phyloP scores from a whole-genome alignment of 2,113 vertebrate species.

The Varanus komodoensis region DNA sequence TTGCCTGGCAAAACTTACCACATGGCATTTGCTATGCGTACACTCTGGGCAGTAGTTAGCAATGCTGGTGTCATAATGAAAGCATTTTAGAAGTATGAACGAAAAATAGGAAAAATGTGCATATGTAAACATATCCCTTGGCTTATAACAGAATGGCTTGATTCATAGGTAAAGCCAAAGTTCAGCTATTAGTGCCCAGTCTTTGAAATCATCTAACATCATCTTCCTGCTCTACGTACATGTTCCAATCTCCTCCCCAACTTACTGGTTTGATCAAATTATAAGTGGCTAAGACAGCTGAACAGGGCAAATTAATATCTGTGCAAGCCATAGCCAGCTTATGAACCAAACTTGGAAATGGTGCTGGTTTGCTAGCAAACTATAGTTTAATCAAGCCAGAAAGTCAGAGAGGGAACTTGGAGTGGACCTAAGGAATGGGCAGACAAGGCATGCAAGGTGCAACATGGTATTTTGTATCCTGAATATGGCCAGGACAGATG shows the following conservation, averaged over 20 bases:
- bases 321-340: too few species aligned
- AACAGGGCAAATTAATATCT: neutral
- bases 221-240: neutral
- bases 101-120: too few species aligned
- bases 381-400: too few species aligned
- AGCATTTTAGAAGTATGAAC: neutral
- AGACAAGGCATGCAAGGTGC: fast-evolving
- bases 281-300: neutral
- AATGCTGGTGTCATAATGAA: neutral
- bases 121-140: neutral
- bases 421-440: too few species aligned
- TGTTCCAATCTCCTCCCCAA: too few species aligned
- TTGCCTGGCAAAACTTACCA: neutral
- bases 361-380: neutral
- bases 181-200: neutral
- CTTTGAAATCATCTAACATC: neutral
- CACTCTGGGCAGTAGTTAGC: neutral
- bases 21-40: neutral
- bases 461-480: too few species aligned
- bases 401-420: too few species aligned
- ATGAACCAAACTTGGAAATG: too few species aligned
- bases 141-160: neutral
- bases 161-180: neutral
- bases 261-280: neutral
- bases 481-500: too few species aligned